Evolutionary conservation across 2,888 invertebrate species (phyloP).

Genomic region (Ptychoptera contaminata): DNA sequence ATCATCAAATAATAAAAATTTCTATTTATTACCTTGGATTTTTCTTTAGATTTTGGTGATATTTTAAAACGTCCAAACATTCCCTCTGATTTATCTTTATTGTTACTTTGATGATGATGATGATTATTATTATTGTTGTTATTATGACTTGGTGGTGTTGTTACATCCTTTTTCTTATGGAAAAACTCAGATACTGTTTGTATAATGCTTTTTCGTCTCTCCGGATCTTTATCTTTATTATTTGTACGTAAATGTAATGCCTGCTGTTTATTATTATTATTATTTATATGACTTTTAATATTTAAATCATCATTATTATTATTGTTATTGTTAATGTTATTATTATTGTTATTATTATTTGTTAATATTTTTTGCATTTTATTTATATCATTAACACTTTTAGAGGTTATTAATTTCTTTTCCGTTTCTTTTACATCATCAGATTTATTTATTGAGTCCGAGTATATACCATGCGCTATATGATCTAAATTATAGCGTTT

Average conservation of each 20-base stretch:
- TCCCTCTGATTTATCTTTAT: slow-evolving; percentile 15
- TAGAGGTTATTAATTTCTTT: slow-evolving; percentile 28
- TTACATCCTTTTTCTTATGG: slow-evolving; percentile 48
- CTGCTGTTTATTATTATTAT: neutral
- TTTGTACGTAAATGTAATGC: neutral
- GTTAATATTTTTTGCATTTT: slow-evolving; percentile 19
- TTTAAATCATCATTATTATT: no score
- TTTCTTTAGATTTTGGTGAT: slow-evolving; percentile 44
- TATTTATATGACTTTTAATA: no score
- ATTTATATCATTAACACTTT: slow-evolving; percentile 29
- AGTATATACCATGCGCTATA: neutral
- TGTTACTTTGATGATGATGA: no score
- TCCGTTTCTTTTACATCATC: slow-evolving; percentile 20
- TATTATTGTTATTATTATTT: slow-evolving; percentile 13
- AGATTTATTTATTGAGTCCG: slow-evolving; percentile 12
- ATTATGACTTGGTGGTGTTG: slow-evolving; percentile 44
- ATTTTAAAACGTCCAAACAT: slow-evolving; percentile 41
- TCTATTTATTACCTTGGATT: slow-evolving; percentile 39
- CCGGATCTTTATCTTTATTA: slow-evolving; percentile 39
- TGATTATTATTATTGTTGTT: no score
- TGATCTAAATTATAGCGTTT: slow-evolving; percentile 24
- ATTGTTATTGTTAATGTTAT: slow-evolving; percentile 10
- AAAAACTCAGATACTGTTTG: slow-evolving; percentile 74
- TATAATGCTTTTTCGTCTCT: slow-evolving; percentile 66
- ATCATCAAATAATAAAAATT: neutral